Conservation (phyloP, 1,140 invertebrate species). For the Leptonema lineaticorne region DNA sequence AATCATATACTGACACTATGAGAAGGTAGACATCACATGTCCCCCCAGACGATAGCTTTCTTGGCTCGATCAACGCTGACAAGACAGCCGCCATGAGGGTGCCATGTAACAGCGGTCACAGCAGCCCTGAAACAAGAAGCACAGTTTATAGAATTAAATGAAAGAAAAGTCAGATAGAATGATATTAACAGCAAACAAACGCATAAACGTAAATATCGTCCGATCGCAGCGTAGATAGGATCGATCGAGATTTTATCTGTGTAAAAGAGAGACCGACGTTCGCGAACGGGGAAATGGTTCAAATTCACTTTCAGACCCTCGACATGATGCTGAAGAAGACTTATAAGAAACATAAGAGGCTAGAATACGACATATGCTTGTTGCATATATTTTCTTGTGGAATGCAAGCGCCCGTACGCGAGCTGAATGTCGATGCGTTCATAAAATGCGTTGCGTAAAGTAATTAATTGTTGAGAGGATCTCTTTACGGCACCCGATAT, state of each 20-base stretch:
- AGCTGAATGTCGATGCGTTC: slow-evolving; percentile 1
- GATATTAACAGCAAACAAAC: not conserved
- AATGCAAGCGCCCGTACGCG: not conserved
- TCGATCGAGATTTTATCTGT: not conserved
- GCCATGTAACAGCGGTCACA: slow-evolving; percentile 90
- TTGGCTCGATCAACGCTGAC: slow-evolving; percentile 87
- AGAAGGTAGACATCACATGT: slow-evolving; percentile 49
- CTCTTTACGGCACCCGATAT: not conserved
- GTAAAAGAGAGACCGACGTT: not conserved
- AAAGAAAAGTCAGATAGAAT: not conserved
- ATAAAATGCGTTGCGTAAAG: slow-evolving; percentile 1
- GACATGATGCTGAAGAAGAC: not conserved
- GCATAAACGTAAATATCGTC: not conserved
- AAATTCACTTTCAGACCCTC: slow-evolving; percentile 6
- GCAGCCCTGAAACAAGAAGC: slow-evolving; percentile 65
- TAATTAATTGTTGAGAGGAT: slow-evolving; percentile 20
- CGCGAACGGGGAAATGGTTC: slow-evolving; percentile 3
- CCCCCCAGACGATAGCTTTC: slow-evolving; percentile 84
- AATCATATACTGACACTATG: slow-evolving; percentile 10
- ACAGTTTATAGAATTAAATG: not conserved
- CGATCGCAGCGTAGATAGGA: not conserved
- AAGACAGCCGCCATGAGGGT: slow-evolving; percentile 79
- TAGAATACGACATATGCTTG: too few relatives aligned
- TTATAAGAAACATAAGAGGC: too few relatives aligned
- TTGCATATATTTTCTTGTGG: not conserved